phyloP scores from a whole-genome alignment of 1,140 invertebrate genomes.

The Plodia interpunctella region DNA sequence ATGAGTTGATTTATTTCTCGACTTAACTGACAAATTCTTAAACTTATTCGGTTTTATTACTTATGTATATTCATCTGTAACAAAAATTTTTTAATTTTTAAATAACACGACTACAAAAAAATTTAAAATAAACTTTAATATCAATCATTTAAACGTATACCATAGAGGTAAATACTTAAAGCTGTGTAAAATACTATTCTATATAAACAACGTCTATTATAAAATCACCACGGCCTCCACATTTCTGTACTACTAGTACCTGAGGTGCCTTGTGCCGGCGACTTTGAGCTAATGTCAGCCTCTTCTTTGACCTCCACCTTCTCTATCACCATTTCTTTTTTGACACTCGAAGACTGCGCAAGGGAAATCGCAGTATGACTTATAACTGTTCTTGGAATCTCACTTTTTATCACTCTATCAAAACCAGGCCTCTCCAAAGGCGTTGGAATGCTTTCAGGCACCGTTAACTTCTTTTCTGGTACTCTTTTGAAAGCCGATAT shows the following conservation, averaged over 20 bases:
- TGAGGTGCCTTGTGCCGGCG: slow-evolving; percentile 49
- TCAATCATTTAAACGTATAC: slow-evolving; percentile 28
- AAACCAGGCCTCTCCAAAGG: slow-evolving; percentile 29
- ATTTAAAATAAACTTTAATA: slow-evolving; percentile 26
- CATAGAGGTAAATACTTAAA: slow-evolving; percentile 45
- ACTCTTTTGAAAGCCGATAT: slow-evolving; percentile 40
- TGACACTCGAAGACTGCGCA: slow-evolving; percentile 42
- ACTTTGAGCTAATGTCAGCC: slow-evolving; percentile 49
- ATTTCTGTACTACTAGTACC: slow-evolving; percentile 47
- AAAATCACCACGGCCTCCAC: slow-evolving; percentile 63
- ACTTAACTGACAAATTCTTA: too few species aligned
- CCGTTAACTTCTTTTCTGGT: slow-evolving; percentile 36
- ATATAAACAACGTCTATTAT: background rate
- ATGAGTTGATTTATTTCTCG: background rate
- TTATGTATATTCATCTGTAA: too few species aligned
- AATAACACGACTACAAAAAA: background rate
- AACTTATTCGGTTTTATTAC: too few species aligned
- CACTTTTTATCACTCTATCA: slow-evolving; percentile 16
- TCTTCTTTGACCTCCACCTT: slow-evolving; percentile 34
- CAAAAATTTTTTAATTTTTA: too few species aligned
- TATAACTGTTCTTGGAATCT: slow-evolving; percentile 52
- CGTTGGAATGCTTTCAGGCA: slow-evolving; percentile 52
- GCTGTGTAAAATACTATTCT: slow-evolving; percentile 22
- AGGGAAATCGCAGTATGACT: slow-evolving; percentile 63
- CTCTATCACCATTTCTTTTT: slow-evolving; percentile 14